These are phyloP conservation scores for Pristiophorus japonicus DNA, from an alignment of 2,113 vertebrate species.

Conservation along the genomic window DNA sequence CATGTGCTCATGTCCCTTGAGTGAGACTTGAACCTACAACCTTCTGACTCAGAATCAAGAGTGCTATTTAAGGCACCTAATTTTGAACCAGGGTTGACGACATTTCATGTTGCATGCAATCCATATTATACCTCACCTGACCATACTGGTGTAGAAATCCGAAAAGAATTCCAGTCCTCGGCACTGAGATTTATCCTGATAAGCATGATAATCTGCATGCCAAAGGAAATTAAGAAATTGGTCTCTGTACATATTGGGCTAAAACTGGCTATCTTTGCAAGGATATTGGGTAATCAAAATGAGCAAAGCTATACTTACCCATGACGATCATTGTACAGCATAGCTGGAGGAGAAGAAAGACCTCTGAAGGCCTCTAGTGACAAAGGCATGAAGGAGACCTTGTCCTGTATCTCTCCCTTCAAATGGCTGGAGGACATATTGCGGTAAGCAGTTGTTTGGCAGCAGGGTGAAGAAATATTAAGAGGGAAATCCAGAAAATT, in stretches of 20 bases:
- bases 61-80: background rate
- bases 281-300: background rate
- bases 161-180: background rate
- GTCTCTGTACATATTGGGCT: background rate
- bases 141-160: background rate
- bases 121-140: background rate
- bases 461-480: background rate
- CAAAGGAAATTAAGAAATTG: background rate
- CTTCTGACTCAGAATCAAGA: too few relatives aligned
- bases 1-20: too few relatives aligned
- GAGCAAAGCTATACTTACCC: background rate
- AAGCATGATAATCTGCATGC: background rate
- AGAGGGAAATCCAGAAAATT: background rate
- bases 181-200: background rate
- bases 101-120: background rate
- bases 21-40: too few relatives aligned
- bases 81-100: background rate
- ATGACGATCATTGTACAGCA: background rate
- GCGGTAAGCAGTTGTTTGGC: background rate
- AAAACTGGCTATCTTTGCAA: background rate
- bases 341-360: background rate
- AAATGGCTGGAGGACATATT: background rate
- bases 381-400: background rate
- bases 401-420: background rate
- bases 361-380: background rate